Evolutionary conservation across 2,888 invertebrate species (phyloP), one percentile per base, ranked within the genome.

Genomic region (Chymomyza procnemis): DNA sequence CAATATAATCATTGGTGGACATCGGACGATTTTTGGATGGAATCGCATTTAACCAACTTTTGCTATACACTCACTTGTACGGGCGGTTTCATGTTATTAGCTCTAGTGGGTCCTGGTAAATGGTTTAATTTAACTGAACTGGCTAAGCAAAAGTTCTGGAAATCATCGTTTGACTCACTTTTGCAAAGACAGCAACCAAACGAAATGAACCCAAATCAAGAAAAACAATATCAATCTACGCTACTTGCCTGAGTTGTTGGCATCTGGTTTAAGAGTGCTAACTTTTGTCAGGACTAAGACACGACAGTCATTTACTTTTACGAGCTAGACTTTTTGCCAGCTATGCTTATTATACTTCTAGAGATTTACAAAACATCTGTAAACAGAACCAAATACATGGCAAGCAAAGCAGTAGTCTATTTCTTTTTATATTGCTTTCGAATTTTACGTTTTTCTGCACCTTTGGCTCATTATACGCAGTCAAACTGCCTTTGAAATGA

Each of bases 401-500:
- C 21, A 0, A 54, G 19, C 4, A 54, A 12, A 21, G 22, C 50
- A 22, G 9, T 46, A 22, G 48, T 60, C 62, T 63, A 66, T 47
- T 69, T 73, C 58, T 68, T 71, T 73, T 73, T 66, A 67, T 64
- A 69, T 69, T 12, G 12, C 12, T 12, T 41, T 12, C 6, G n/a
- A n/a, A 41, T 41, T 72, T 66, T 61, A 67, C 67, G 34, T 66
- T 68, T 74, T 67, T 74, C 63, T 64, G 61, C 80, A 84, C 75
- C 79, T 50, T 50, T 85, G 69, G 63, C 71, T 59, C 57, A 56
- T 67, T 63, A 76, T 75, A 61, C n/a, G 64, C 80, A 65, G 75
- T 75, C 70, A 69, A 78, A 71, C 59, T 63, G 57, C 61, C 72
- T 72, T 73, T 76, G 82, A 84, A 74, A 81, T 71, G 69, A 68